phyloP scores from a whole-genome alignment of 2,113 vertebrate genomes.

The Xiphias gladius region DNA sequence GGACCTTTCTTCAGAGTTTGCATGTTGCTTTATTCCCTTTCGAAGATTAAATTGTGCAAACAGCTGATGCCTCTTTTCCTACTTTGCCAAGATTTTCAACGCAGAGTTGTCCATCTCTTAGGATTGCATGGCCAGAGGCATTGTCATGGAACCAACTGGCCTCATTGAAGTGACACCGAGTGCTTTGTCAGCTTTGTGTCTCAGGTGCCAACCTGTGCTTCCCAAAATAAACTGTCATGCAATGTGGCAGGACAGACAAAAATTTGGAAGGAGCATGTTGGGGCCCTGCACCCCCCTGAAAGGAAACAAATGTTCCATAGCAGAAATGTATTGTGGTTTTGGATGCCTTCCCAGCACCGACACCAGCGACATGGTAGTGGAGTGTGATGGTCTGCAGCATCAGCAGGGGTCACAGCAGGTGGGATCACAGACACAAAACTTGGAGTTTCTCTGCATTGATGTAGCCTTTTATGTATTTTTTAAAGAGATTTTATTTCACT shows the following conservation, averaged over 20 bases:
- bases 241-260: constrained; percentile 74
- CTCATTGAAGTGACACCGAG: constrained; percentile 72
- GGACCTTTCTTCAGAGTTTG: constrained; percentile 19
- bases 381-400: constrained; percentile 56
- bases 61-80: constrained; percentile 58
- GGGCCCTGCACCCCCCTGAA: constrained; percentile 58
- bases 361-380: constrained; percentile 60
- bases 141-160: constrained; percentile 70
- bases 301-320: constrained; percentile 82
- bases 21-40: constrained; percentile 10
- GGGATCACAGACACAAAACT: constrained; percentile 10
- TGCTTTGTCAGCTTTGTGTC: constrained; percentile 78
- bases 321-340: constrained; percentile 68
- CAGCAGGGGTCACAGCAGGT: constrained; percentile 66
- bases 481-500: constrained; percentile 47
- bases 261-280: constrained; percentile 71
- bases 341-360: constrained; percentile 70
- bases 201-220: constrained; percentile 79
- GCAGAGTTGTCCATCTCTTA: constrained; percentile 67
- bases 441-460: constrained; percentile 29
- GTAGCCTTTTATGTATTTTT: constrained; percentile 47
- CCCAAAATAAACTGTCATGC: constrained; percentile 82
- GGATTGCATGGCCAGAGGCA: constrained; percentile 58
- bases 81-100: constrained; percentile 50
- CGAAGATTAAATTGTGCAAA: constrained; percentile 52